phyloP scores from a whole-genome alignment of 2,888 invertebrate genomes.

The Apocheima hispidaria region DNA sequence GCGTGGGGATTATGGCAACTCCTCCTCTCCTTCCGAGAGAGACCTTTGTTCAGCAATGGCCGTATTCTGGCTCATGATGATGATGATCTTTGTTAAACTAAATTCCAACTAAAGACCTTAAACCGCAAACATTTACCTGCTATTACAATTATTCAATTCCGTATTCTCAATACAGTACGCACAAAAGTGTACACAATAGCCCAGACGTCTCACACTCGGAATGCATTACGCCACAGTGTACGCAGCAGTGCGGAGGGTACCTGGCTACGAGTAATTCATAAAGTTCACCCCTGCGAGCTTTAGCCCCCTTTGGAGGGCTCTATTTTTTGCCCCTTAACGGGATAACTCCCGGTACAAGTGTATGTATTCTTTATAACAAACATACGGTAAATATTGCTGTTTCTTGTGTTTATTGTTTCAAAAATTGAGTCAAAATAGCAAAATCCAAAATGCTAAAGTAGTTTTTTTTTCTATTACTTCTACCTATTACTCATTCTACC shows the following conservation, averaged over 20 bases:
- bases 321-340: slow-evolving; percentile 31
- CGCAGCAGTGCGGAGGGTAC: slow-evolving; percentile 2
- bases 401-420: not conserved
- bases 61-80: too few species aligned
- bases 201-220: slow-evolving; percentile 26
- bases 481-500: too few species aligned
- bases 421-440: too few species aligned
- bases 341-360: slow-evolving; percentile 26
- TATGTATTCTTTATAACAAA: slow-evolving; percentile 22
- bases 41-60: too few species aligned
- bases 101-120: slow-evolving; percentile 8
- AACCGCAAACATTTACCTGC: slow-evolving; percentile 19
- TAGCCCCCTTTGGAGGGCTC: slow-evolving; percentile 26
- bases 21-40: too few species aligned
- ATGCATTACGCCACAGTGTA: slow-evolving; percentile 22
- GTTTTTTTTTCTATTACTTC: too few species aligned
- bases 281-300: slow-evolving; percentile 38
- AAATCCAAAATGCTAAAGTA: too few species aligned
- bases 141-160: slow-evolving; percentile 13
- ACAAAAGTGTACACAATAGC: slow-evolving; percentile 21
- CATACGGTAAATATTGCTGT: not conserved
- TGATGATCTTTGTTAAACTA: not conserved
- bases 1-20: too few species aligned
- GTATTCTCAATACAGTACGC: slow-evolving; percentile 20
- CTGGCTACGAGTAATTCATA: slow-evolving; percentile 44